phyloP scores from a whole-genome alignment of 2,797 vertebrate species.

The Rhincodon typus region DNA sequence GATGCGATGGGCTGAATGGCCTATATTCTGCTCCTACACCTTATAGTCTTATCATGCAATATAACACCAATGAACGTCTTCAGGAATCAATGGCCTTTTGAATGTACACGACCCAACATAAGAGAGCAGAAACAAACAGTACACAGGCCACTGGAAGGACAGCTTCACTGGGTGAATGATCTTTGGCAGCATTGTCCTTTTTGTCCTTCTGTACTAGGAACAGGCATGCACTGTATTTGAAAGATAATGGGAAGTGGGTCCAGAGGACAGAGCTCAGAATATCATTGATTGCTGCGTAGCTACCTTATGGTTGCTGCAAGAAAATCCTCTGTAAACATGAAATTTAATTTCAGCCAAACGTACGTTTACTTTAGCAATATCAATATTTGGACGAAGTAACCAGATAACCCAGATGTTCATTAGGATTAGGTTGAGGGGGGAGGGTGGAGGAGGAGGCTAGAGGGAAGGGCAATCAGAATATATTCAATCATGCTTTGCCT shows the following conservation, averaged over 20 bases:
- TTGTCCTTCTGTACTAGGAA: neutral
- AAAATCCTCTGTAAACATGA: constrained; percentile 10
- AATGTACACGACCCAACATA: neutral
- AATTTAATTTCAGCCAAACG: neutral
- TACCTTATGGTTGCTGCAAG: neutral
- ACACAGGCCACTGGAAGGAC: neutral
- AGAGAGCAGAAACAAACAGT: neutral
- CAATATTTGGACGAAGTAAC: constrained; percentile 1
- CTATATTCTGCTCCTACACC: too few species aligned
- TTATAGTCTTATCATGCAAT: too few species aligned
- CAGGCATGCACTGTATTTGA: neutral
- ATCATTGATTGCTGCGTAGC: neutral
- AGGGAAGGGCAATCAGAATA: neutral
- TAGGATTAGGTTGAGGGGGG: neutral
- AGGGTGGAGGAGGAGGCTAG: too few species aligned
- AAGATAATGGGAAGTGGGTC: neutral
- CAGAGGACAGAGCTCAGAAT: neutral
- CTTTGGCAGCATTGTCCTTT: neutral
- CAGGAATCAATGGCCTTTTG: neutral
- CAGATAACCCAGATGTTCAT: neutral
- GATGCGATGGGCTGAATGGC: too few species aligned
- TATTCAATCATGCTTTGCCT: neutral
- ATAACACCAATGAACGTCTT: too few species aligned
- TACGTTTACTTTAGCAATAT: neutral
- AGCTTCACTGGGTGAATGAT: neutral